Base-by-base conservation (phyloP, 2,113 vertebrate species). In the Penelope pileata region DNA sequence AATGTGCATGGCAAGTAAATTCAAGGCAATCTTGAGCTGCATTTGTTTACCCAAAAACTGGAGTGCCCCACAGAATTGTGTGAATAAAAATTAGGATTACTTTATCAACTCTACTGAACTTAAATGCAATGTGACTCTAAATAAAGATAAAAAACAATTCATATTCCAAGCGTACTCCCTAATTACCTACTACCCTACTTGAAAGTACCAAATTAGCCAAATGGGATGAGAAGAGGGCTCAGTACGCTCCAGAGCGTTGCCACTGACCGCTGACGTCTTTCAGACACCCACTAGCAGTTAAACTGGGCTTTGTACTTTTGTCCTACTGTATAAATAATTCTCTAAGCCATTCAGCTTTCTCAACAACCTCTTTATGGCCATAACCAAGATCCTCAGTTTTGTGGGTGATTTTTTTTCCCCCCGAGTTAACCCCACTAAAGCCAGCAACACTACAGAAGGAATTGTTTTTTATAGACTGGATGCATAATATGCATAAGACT, bases 171-270 rank as follows among this genome's bases (percentile, higher is more conserved):
- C 8, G 7, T 56, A 36, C 16, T 51, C 27, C 21, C 85, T 88
- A 83, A 83, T 77, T 95, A 88, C 56, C 67, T 69, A 24, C 43
- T 68, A 23, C 38, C 43, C 76, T 75, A 83, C 38, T 60, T 91
- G 23, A 73, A 95, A 67, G 75, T 81, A 93, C 47, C 56, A 75
- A 21, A 32, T 91, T 84, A 90, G 62, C 40, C 91, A 91, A 67
- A 83, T 45, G 45, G 83, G 79, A 93, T 51, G 43, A 91, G 16
- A 36, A 64, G 26, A 54, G 10, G 19, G 51, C 24, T 94, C 68
- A 45, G 40, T 75, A 45, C 86, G 56, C 81, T 89, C 74, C 62
- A 91, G 77, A 92, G 59, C 21, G 84, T 21, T 73, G 88, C 83
- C 53, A 59, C 26, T 59, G 54, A 90, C 43, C 3, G 6, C 84